phyloP scores from a whole-genome alignment of 2,797 vertebrate genomes.

The Melanotaenia trifasciata region DNA sequence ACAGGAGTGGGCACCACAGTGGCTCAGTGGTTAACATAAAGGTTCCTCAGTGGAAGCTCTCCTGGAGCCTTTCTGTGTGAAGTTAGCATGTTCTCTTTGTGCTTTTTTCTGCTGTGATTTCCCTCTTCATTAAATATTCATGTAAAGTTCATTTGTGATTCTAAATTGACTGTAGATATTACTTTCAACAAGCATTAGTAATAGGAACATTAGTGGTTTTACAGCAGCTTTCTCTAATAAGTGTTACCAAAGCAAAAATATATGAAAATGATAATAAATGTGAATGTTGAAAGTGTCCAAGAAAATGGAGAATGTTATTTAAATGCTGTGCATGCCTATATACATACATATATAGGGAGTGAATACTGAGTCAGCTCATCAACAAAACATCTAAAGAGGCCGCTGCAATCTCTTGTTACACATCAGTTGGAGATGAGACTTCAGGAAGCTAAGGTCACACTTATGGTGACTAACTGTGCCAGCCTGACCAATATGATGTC shows the following conservation, averaged over 20 bases:
- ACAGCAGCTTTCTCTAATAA: no score
- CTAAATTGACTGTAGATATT: background rate
- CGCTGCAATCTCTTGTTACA: background rate
- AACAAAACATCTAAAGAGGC: constrained; percentile 15
- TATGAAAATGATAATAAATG: no score
- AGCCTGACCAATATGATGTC: no score
- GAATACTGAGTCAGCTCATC: background rate
- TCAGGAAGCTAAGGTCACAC: constrained; percentile 15
- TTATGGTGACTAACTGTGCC: constrained; percentile 6
- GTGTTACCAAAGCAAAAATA: no score
- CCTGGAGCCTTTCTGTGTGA: background rate
- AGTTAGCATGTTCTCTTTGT: background rate
- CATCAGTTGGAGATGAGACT: constrained; percentile 25
- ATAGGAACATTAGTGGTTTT: no score
- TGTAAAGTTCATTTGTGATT: background rate
- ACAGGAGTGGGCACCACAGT: background rate
- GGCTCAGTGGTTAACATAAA: background rate
- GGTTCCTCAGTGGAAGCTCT: background rate
- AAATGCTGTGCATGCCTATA: background rate
- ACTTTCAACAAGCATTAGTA: no score
- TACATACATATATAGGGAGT: background rate
- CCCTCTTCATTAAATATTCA: no score
- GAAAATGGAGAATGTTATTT: background rate
- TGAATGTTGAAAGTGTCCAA: background rate
- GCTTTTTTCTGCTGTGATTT: no score